Conservation (phyloP, 2,888 invertebrate genomes). For the Leucania comma region DNA sequence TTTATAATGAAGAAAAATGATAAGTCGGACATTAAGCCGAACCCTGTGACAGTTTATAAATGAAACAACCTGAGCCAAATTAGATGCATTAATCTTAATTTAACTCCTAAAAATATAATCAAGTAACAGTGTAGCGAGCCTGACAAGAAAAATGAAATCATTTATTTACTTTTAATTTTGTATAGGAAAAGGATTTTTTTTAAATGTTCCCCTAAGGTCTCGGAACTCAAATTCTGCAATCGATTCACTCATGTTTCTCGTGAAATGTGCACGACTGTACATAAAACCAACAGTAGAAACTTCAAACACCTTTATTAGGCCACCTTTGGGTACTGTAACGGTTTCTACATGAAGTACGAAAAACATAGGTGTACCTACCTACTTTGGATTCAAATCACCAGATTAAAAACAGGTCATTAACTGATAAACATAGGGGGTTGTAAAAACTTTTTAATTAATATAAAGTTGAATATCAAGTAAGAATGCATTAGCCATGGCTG, state of each 20-base stretch:
- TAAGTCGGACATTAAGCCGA: conserved; percentile 44
- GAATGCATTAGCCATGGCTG: too few species aligned
- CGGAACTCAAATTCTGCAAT: conserved; percentile 15
- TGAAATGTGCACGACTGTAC: neutral
- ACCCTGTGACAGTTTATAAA: conserved; percentile 53
- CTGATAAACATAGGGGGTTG: too few species aligned
- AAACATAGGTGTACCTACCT: neutral
- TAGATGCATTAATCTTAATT: conserved; percentile 51
- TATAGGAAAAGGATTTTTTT: neutral
- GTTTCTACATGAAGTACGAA: neutral
- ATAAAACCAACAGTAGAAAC: neutral
- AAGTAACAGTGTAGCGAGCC: conserved; percentile 24
- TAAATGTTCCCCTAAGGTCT: neutral
- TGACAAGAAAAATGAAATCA: conserved; percentile 28
- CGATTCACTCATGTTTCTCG: neutral
- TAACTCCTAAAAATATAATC: conserved; percentile 48
- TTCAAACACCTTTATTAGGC: neutral
- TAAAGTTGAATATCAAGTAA: too few species aligned
- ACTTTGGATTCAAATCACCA: too few species aligned
- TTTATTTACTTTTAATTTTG: neutral
- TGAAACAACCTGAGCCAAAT: conserved; percentile 50
- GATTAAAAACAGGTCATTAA: too few species aligned
- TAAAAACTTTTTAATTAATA: too few species aligned
- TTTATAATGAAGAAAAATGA: conserved; percentile 45
- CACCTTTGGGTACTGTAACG: conserved; percentile 7